A percentile compares a stretch with the other conserved stretches of the same genome.
Evolutionary conservation across 2,888 invertebrate genomes (phyloP).

Genomic region (Philaethria dido): DNA sequence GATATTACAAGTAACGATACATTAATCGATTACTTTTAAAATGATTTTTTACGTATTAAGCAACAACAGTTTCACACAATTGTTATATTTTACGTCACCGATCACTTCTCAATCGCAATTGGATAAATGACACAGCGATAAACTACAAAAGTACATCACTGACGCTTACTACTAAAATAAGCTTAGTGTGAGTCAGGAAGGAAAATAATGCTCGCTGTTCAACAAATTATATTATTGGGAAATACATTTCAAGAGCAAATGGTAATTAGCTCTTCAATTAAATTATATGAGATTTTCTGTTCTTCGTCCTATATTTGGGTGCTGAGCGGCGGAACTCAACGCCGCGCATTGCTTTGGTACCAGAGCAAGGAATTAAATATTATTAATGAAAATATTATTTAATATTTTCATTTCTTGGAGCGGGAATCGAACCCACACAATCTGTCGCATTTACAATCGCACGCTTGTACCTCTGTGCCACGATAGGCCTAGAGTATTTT

Average conservation of each 20-base stretch:
- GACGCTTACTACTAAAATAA: constrained; percentile 7
- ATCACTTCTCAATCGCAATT: neutral
- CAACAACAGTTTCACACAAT: neutral
- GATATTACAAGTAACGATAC: too few species aligned
- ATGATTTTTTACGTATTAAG: neutral
- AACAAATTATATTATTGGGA: constrained; percentile 23
- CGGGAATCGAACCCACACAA: too few species aligned
- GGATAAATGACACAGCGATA: neutral
- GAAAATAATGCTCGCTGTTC: constrained; percentile 1
- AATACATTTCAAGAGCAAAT: constrained; percentile 24
- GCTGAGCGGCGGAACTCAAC: too few species aligned
- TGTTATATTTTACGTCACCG: neutral
- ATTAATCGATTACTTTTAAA: neutral
- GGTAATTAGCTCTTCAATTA: neutral
- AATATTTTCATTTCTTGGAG: too few species aligned
- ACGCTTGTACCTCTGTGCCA: too few species aligned
- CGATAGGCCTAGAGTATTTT: too few species aligned
- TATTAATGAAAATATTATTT: too few species aligned
- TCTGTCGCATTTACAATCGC: too few species aligned
- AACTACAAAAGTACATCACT: constrained; percentile 12
- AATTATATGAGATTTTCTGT: neutral
- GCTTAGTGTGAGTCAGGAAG: constrained; percentile 13
- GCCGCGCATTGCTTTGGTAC: too few species aligned
- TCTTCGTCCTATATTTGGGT: too few species aligned
- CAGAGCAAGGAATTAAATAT: too few species aligned